phyloP scores from a whole-genome alignment of 2,113 vertebrate species.

The Apteryx mantelli region DNA sequence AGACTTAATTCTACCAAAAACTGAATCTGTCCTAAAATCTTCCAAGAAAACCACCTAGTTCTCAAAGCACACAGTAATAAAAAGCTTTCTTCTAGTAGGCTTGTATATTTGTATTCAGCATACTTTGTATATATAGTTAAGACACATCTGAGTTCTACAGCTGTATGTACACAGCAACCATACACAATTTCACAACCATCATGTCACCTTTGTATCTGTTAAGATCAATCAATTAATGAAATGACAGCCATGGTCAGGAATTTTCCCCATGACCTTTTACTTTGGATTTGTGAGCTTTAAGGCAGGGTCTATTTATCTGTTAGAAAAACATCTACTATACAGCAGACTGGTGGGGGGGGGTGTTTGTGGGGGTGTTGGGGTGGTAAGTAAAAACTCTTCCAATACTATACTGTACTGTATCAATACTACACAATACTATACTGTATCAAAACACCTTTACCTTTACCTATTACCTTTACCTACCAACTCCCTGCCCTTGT shows the following conservation, averaged over 20 bases:
- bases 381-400: not conserved
- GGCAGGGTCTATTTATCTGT: not conserved
- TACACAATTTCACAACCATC: too few species aligned
- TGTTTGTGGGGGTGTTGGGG: too few species aligned
- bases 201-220: not conserved
- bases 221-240: not conserved
- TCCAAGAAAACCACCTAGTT: not conserved
- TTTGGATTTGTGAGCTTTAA: not conserved
- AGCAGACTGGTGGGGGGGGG: not conserved
- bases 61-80: not conserved
- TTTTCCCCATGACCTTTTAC: not conserved
- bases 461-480: not conserved
- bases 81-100: not conserved
- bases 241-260: not conserved
- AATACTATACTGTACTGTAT: not conserved
- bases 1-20: not conserved
- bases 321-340: not conserved
- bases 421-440: not conserved
- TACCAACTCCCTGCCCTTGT: not conserved
- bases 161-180: not conserved
- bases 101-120: not conserved
- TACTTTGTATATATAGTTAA: not conserved
- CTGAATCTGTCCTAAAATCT: not conserved
- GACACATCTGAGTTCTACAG: not conserved
- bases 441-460: not conserved